Conservation (phyloP, 2,797 vertebrate genomes). For the Sphenopsis melanotis region DNA sequence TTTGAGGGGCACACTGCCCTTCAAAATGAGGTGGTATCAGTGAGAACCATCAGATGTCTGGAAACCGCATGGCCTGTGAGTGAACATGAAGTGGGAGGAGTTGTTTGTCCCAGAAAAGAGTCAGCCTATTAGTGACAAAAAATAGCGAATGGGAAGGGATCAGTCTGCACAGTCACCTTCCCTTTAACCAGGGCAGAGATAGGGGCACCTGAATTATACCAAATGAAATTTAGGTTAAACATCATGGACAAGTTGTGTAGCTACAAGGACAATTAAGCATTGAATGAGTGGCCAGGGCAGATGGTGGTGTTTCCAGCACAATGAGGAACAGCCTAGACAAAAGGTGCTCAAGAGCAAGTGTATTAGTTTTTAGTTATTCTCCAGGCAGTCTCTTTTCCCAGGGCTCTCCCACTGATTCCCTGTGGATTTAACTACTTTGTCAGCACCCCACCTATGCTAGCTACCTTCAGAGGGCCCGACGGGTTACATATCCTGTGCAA, state of each 20-base stretch:
- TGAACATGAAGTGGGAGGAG: not conserved
- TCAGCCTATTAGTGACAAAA: not conserved
- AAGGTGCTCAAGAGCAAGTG: not conserved
- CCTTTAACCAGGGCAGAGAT: not conserved
- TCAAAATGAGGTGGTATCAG: not conserved
- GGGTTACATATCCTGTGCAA: not conserved
- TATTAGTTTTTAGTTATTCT: not conserved
- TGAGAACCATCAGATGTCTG: not conserved
- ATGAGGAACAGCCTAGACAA: not conserved
- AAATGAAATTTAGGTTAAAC: not conserved
- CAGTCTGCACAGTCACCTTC: not conserved
- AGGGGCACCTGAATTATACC: not conserved
- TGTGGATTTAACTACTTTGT: not conserved
- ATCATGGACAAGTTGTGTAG: not conserved
- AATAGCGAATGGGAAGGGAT: not conserved
- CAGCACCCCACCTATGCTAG: too few species aligned
- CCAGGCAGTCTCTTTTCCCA: not conserved
- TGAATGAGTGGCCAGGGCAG: not conserved
- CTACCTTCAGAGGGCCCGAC: not conserved
- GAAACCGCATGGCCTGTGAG: not conserved
- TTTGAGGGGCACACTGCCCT: fast-evolving
- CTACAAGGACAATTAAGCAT: not conserved
- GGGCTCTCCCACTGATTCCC: not conserved
- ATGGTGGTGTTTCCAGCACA: not conserved
- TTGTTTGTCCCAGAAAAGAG: not conserved